These are phyloP conservation scores for Leucosticte australis DNA, from an alignment of 2,113 vertebrate species.

Conservation along the genomic window DNA sequence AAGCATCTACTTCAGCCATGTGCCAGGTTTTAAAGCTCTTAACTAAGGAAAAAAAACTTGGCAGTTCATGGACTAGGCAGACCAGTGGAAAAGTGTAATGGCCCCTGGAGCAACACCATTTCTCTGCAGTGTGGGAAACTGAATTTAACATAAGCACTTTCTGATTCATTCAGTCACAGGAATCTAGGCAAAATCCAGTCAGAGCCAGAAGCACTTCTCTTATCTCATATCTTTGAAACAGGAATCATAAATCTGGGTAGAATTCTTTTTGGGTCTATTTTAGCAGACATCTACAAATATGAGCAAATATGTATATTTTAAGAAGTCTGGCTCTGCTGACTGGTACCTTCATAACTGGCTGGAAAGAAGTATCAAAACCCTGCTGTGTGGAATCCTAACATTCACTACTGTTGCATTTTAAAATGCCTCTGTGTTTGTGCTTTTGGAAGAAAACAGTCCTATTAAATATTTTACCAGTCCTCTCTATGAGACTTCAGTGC, in stretches of 20 bases:
- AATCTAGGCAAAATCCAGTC: not conserved
- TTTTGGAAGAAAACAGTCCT: not conserved
- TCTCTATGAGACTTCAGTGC: not conserved
- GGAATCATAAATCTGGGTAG: not conserved
- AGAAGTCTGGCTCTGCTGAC: not conserved
- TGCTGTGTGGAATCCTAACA: not conserved
- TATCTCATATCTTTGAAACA: not conserved
- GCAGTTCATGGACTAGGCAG: not conserved
- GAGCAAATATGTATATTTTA: not conserved
- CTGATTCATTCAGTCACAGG: not conserved
- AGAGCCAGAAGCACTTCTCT: not conserved
- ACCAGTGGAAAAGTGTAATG: not conserved
- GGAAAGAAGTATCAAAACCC: not conserved
- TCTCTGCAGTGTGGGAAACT: not conserved
- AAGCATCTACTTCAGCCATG: not conserved
- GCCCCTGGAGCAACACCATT: not conserved
- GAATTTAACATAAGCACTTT: not conserved
- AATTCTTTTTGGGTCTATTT: not conserved
- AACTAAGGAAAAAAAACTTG: not conserved
- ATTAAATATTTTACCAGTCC: not conserved
- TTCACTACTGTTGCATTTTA: not conserved
- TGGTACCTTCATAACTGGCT: not conserved
- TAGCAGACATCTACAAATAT: not conserved
- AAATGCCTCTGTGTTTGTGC: not conserved
- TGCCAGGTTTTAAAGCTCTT: not conserved